Conservation (phyloP, 2,797 vertebrate species). For the Argya squamiceps region DNA sequence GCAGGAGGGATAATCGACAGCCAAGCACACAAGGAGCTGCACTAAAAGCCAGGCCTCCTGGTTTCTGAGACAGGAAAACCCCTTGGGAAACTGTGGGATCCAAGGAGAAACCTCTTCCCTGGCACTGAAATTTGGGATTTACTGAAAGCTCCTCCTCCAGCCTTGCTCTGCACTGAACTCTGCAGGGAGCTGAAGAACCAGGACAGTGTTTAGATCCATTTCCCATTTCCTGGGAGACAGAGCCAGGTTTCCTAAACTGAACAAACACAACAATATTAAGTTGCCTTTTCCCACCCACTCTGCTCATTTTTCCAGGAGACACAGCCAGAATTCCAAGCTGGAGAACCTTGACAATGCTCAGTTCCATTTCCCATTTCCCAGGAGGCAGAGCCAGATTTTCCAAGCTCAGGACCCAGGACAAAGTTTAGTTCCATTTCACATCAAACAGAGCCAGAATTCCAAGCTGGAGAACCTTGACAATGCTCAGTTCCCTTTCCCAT, state of each 20-base stretch:
- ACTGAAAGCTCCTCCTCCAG: background rate
- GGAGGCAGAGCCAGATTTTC: background rate
- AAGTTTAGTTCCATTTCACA: background rate
- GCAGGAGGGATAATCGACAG: background rate
- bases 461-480: accelerated
- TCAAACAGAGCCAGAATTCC: accelerated
- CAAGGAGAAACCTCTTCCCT: background rate
- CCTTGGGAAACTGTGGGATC: background rate
- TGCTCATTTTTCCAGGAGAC: background rate
- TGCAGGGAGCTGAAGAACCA: background rate
- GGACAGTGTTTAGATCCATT: background rate
- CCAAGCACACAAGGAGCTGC: background rate
- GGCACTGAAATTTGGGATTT: background rate
- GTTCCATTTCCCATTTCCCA: background rate
- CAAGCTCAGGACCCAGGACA: background rate
- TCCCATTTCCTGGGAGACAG: background rate
- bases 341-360: accelerated
- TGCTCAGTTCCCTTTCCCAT: background rate
- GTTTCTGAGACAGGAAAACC: background rate
- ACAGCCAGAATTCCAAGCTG: background rate
- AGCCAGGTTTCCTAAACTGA: background rate
- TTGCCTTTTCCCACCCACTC: no score
- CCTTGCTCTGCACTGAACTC: background rate
- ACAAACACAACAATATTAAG: no score
- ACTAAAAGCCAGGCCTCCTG: background rate